Evolutionary conservation across 2,888 invertebrate species (phyloP), one percentile per base, ranked within the genome.

Genomic region (Hedya salicella): DNA sequence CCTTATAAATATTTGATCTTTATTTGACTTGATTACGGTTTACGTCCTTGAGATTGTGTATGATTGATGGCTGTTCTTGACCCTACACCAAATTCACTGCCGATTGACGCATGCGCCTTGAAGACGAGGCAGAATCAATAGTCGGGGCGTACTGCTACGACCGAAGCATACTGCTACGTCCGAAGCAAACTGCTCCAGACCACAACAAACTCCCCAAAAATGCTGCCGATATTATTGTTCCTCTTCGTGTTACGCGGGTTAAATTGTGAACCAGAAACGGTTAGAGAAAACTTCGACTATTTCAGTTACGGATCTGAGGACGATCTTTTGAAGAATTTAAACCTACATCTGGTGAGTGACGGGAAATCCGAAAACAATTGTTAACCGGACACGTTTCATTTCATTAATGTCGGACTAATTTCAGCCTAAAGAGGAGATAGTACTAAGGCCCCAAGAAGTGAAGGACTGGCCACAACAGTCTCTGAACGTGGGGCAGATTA

Each of bases 401-500:
- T 11, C 13, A 11, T 21, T 48, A n/a, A 30, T 57, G 13, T n/a
- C 1, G 6, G 19, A 39, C 9, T 32, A 9, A 44, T 78, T 83
- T 67, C 75, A 92, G 92, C 87, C 90, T 2, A 91, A 91, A 78
- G 92, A 90, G 70, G 91, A 91, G 73, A 85, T 91, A 68, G 91
- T 93, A 3, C 83, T 93, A 49, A 93, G 94, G 76, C 95, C 95
- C 1, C 93, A 94, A 77, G 94, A 94, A 73, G 94, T 95, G 2
- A 93, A 94, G 77, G 93, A 93, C 72, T 95, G 94, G 94, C 94
- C 94, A 0, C 91, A 93, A 70, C 92, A 93, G 70, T 91, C 93
- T 0, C 75, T 94, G 48, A 93, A 94, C 73, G 92, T 98, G 36
- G 98, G 98, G 3, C 97, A 98, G 90, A 95, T 98, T 68, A 95